Evolutionary conservation across 2,797 vertebrate genomes (phyloP).

Genomic region (Helicolenus hilgendorfi): DNA sequence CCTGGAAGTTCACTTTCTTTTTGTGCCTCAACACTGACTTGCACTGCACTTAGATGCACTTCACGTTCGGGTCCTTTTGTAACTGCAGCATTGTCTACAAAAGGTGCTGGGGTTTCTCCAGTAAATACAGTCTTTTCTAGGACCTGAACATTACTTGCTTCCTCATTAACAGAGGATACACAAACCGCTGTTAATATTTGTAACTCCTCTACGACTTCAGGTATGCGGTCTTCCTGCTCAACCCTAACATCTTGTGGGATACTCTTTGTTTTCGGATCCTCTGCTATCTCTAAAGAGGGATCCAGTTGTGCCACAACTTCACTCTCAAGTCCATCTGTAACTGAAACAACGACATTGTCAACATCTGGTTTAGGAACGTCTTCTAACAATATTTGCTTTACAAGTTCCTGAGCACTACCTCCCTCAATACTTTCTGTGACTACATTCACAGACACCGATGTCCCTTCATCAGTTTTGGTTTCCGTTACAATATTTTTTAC

Average conservation of each 20-base stretch:
- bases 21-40: conserved; percentile 33
- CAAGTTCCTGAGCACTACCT: conserved; percentile 11
- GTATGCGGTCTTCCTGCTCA: conserved; percentile 9
- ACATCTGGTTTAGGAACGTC: conserved; percentile 5
- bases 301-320: conserved; percentile 2
- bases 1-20: conserved; percentile 18
- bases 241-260: background rate
- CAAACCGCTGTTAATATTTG: conserved; percentile 47
- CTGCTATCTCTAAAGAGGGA: conserved; percentile 8
- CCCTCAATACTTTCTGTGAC: conserved; percentile 25
- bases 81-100: conserved; percentile 13
- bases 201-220: conserved; percentile 49
- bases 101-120: background rate
- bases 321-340: conserved; percentile 32
- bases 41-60: conserved; percentile 12
- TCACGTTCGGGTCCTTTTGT: conserved; percentile 49
- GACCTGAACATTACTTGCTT: conserved; percentile 9
- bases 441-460: conserved; percentile 10
- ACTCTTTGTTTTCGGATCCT: conserved; percentile 10
- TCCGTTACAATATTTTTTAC: conserved; percentile 4
- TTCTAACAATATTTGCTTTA: background rate
- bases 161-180: conserved; percentile 27
- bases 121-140: conserved; percentile 25
- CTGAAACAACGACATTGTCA: background rate
- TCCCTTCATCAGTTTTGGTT: conserved; percentile 6